Percentiles rank a stretch among this genome's conserved stretches.
Evolutionary conservation across 2,797 vertebrate genomes (phyloP).

Genomic region (Enteromius viviparus): DNA sequence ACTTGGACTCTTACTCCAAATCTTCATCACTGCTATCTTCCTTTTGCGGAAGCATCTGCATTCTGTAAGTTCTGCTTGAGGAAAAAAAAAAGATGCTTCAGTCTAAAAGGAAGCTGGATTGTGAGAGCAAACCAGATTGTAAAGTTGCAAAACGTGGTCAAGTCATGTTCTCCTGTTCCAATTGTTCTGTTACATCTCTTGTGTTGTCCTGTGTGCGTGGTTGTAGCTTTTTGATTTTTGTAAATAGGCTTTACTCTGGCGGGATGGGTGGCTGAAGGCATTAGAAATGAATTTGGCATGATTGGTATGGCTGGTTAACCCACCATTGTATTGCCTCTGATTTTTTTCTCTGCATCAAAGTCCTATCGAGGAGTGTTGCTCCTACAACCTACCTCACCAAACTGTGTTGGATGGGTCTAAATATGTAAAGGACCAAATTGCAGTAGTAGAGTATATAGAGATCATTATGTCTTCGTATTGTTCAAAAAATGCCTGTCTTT

Average conservation of each 20-base stretch:
- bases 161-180: slow-evolving; percentile 55
- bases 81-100: not conserved
- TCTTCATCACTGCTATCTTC: slow-evolving; percentile 1
- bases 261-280: slow-evolving; percentile 29
- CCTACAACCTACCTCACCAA: slow-evolving; percentile 76
- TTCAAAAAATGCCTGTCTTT: slow-evolving; percentile 66
- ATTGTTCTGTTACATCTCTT: slow-evolving; percentile 59
- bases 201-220: slow-evolving; percentile 59
- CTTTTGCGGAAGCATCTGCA: not conserved
- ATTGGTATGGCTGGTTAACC: slow-evolving; percentile 13
- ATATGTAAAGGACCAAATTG: slow-evolving; percentile 65
- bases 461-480: slow-evolving; percentile 60
- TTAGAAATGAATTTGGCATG: slow-evolving; percentile 25
- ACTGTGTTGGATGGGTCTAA: slow-evolving; percentile 62
- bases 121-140: slow-evolving; percentile 23
- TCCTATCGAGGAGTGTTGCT: slow-evolving; percentile 66
- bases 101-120: slow-evolving; percentile 11
- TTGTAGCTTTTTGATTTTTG: slow-evolving; percentile 56
- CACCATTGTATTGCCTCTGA: slow-evolving; percentile 50
- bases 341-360: slow-evolving; percentile 57
- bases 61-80: not conserved
- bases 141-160: slow-evolving; percentile 59
- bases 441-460: slow-evolving; percentile 64
- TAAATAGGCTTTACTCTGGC: slow-evolving; percentile 53
- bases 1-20: slow-evolving; percentile 15